Evolutionary conservation across 2,113 vertebrate species (phyloP).

Genomic region (Sardina pilchardus): DNA sequence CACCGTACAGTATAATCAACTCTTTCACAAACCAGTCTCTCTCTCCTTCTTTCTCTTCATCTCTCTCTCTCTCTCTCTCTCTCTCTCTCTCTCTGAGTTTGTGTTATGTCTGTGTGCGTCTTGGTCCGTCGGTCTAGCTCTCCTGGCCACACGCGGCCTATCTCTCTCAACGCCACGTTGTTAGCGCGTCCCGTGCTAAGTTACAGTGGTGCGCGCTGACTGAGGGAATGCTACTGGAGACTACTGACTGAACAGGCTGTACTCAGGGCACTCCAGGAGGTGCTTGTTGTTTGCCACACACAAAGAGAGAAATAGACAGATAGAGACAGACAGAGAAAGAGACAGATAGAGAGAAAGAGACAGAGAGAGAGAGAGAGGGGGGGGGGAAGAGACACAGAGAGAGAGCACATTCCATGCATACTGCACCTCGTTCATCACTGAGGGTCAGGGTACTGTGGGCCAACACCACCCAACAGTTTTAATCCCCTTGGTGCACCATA

Average conservation of each 20-base stretch:
- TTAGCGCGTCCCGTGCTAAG: not conserved
- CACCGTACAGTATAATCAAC: not conserved
- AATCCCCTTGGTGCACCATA: not conserved
- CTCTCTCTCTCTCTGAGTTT: not conserved
- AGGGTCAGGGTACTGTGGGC: not conserved
- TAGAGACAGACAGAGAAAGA: not conserved
- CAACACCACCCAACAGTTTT: not conserved
- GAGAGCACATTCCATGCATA: conserved; percentile 25
- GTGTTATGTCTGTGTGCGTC: not conserved
- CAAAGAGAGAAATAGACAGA: not conserved
- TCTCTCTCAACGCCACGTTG: not conserved
- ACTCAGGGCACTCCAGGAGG: not conserved
- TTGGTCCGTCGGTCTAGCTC: not conserved
- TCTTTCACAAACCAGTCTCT: not conserved
- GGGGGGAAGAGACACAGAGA: not conserved
- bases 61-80: not conserved
- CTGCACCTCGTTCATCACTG: not conserved
- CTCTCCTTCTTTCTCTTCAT: not conserved
- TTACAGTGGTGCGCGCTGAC: not conserved
- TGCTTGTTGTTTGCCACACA: not conserved
- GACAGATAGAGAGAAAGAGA: not conserved
- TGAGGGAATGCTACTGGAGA: not conserved
- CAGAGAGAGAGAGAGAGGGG: too few relatives aligned
- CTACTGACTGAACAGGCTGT: not conserved
- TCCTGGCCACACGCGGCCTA: not conserved